These are phyloP conservation scores for Sepioteuthis lessoniana DNA, from an alignment of 2,888 invertebrate species.

Conservation along the genomic window DNA sequence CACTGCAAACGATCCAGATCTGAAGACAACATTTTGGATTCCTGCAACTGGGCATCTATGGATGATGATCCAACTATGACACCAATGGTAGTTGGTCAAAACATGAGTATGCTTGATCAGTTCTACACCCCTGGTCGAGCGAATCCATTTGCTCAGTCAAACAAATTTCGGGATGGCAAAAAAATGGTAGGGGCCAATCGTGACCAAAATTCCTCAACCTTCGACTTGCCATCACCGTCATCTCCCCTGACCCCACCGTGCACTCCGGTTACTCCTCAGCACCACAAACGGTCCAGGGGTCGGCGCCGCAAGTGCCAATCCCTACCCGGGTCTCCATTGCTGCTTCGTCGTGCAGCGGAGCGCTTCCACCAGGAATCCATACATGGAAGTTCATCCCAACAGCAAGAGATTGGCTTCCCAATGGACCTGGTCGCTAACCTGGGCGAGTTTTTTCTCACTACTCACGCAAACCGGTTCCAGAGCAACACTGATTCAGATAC, in stretches of 20 bases:
- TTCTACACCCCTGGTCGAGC: slow-evolving; percentile 72
- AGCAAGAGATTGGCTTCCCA: slow-evolving; percentile 34
- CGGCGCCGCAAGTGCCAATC: slow-evolving; percentile 67
- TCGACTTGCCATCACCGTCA: slow-evolving; percentile 83
- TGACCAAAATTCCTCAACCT: slow-evolving; percentile 74
- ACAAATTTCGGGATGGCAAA: slow-evolving; percentile 66
- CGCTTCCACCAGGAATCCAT: slow-evolving; percentile 67
- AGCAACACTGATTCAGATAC: slow-evolving; percentile 51
- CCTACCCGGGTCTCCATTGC: slow-evolving; percentile 70
- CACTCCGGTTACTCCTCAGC: slow-evolving; percentile 61
- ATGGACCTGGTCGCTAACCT: slow-evolving; percentile 41
- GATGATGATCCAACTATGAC: slow-evolving; percentile 71
- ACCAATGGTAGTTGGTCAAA: slow-evolving; percentile 84
- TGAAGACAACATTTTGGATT: slow-evolving; percentile 69
- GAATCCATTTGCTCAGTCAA: slow-evolving; percentile 70
- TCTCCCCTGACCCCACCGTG: slow-evolving; percentile 68
- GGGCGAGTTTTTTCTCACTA: slow-evolving; percentile 37
- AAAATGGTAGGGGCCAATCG: slow-evolving; percentile 68
- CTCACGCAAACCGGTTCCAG: slow-evolving; percentile 55
- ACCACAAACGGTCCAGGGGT: slow-evolving; percentile 41
- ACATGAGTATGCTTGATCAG: slow-evolving; percentile 81
- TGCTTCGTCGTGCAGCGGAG: slow-evolving; percentile 68
- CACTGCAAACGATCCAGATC: slow-evolving; percentile 67
- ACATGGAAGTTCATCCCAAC: slow-evolving; percentile 62
- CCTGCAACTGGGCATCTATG: slow-evolving; percentile 55